These are phyloP conservation scores for Capricornis sumatraensis DNA, from an alignment of 2,113 vertebrate species.

Conservation along the genomic window DNA sequence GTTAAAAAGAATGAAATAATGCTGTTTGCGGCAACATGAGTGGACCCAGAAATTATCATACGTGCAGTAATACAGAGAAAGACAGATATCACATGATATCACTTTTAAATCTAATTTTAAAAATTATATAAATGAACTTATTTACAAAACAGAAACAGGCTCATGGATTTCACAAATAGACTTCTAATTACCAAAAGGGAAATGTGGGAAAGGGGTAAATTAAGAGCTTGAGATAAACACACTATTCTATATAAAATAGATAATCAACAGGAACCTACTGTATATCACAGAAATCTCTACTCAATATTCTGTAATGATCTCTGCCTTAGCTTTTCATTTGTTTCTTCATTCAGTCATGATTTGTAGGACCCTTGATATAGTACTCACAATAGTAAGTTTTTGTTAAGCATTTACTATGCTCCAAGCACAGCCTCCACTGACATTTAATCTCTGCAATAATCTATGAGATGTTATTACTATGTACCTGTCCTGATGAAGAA, in stretches of 20 bases:
- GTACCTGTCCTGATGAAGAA: background rate
- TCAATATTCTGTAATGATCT: background rate
- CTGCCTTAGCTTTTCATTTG: background rate
- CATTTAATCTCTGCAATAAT: background rate
- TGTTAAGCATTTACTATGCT: background rate
- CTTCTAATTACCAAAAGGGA: background rate
- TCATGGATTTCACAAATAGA: background rate
- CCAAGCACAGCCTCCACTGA: rapidly evolving
- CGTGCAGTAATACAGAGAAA: background rate
- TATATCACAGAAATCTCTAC: background rate
- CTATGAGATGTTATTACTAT: rapidly evolving
- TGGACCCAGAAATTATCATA: background rate
- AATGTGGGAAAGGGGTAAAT: background rate
- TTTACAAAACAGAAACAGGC: background rate
- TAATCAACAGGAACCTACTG: background rate
- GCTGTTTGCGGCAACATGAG: background rate
- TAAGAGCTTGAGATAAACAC: background rate
- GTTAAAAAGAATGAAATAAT: background rate
- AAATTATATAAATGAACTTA: background rate
- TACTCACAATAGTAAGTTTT: no score
- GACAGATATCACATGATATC: background rate
- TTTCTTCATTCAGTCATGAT: background rate
- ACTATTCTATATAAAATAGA: background rate
- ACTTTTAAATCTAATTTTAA: background rate
- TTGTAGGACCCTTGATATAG: rapidly evolving